Base-by-base conservation (phyloP, 2,888 invertebrate species). In the Agapostemon virescens region DNA sequence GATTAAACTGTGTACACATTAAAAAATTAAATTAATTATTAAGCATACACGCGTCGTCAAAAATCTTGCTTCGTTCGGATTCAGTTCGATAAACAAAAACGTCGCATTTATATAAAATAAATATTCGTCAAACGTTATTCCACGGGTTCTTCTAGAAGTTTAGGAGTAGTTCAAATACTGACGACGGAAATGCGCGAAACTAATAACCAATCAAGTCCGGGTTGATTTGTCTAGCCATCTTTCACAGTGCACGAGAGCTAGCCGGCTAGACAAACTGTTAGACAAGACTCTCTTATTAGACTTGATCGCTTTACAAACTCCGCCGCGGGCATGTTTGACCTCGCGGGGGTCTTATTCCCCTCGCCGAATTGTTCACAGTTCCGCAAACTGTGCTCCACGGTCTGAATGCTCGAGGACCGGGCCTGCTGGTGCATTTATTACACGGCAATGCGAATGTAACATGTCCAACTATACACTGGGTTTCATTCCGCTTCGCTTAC, bases 291-390 rank as follows among this genome's bases (percentile, higher is more conserved):
- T 20, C n/a, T 36, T 63, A 63, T 63, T 63, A 36, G 63, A n/a
- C n/a, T 63, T 36, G 33, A 63, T 63, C 63, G 63, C 11, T 63
- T 63, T 13, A n/a, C 36, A 36, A 63, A 36, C 36, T 63, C n/a
- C 63, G 33, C 15, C n/a, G 13, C 38, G 15, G 13, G 23, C 23
- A 3, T 40, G 23, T 23, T 40, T 23, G 26, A 26, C 26, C 26
- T 40, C 17, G 66, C 17, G 17, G 17, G n/a, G 40, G 26, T 61
- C 26, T 66, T 40, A 40, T 66, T 66, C 40, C 40, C 3, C 26
- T 42, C 38, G 17, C 6, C 40, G n/a, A 63, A 40, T 66, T 66
- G 26, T 40, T 66, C 40, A 7, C 66, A 11, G 40, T 42, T 15
- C 40, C 40, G 40, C 26, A 23, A 66, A 17, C 38, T 42, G 40